Evolutionary conservation across 2,113 vertebrate species (phyloP).

Genomic region (Athene noctua): DNA sequence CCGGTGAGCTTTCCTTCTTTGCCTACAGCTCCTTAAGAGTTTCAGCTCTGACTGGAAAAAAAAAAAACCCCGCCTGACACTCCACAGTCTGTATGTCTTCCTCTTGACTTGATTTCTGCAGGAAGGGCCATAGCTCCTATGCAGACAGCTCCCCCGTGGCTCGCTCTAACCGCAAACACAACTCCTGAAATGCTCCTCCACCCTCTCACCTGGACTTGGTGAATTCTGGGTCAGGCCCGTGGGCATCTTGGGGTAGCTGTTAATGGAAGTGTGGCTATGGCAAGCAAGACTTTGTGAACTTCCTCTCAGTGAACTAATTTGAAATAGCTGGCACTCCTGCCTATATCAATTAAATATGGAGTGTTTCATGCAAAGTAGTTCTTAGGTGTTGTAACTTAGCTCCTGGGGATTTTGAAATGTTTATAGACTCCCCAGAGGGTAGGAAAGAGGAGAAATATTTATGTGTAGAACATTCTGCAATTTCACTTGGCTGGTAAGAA

Average conservation of each 20-base stretch:
- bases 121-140: background rate
- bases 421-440: slow-evolving; percentile 61
- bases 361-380: background rate
- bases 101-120: background rate
- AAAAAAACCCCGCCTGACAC: background rate
- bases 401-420: slow-evolving; percentile 44
- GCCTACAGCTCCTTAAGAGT: background rate
- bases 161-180: background rate
- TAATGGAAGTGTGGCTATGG: background rate
- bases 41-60: background rate
- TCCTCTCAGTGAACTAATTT: background rate
- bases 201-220: background rate
- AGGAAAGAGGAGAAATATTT: slow-evolving; percentile 60
- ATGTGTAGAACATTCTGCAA: slow-evolving; percentile 34
- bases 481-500: slow-evolving; percentile 30
- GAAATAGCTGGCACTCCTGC: background rate
- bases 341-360: background rate
- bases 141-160: background rate
- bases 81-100: background rate
- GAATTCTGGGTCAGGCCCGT: background rate
- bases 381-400: slow-evolving; percentile 23
- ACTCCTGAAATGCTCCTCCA: background rate
- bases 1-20: background rate
- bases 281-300: background rate
- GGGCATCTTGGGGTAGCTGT: background rate